phyloP scores from a whole-genome alignment of 2,888 invertebrate species.

The Melieria omissa region DNA sequence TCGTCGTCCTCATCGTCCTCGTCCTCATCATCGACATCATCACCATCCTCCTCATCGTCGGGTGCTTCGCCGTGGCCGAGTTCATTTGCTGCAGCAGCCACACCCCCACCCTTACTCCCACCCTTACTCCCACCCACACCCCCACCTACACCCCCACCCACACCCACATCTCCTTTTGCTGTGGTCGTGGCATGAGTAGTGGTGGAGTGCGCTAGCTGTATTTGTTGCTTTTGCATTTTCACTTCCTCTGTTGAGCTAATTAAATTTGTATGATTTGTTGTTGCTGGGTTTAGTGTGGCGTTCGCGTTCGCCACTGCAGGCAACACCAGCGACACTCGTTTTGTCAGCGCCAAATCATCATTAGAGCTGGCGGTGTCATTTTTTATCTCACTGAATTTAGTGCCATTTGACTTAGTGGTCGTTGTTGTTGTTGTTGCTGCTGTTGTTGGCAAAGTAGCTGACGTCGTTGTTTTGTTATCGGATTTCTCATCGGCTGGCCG shows the following conservation, averaged over 20 bases:
- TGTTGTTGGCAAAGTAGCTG: neutral
- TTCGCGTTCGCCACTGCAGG: too few species aligned
- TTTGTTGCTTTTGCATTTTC: too few species aligned
- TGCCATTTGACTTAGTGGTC: neutral
- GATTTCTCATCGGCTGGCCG: neutral
- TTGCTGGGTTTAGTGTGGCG: neutral
- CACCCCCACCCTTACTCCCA: too few species aligned
- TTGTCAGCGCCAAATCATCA: too few species aligned
- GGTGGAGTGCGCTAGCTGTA: too few species aligned
- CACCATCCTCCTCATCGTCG: slow-evolving; percentile 44
- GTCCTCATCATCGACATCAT: slow-evolving; percentile 42
- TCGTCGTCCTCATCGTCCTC: slow-evolving; percentile 45
- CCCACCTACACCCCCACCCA: too few species aligned
- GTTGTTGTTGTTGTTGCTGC: slow-evolving; percentile 3
- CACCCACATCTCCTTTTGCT: too few species aligned
- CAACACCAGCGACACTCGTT: too few species aligned
- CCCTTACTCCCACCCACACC: too few species aligned
- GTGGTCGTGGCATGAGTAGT: too few species aligned
- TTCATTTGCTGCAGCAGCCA: slow-evolving; percentile 16
- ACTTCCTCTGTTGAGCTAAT: slow-evolving; percentile 4
- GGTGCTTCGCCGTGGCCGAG: slow-evolving; percentile 34
- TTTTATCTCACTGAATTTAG: neutral
- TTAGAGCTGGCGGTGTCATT: slow-evolving; percentile 1
- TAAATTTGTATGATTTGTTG: slow-evolving; percentile 17
- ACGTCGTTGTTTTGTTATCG: neutral